Conservation (phyloP, 2,888 invertebrate species). For the Pemphredon lugubris region DNA sequence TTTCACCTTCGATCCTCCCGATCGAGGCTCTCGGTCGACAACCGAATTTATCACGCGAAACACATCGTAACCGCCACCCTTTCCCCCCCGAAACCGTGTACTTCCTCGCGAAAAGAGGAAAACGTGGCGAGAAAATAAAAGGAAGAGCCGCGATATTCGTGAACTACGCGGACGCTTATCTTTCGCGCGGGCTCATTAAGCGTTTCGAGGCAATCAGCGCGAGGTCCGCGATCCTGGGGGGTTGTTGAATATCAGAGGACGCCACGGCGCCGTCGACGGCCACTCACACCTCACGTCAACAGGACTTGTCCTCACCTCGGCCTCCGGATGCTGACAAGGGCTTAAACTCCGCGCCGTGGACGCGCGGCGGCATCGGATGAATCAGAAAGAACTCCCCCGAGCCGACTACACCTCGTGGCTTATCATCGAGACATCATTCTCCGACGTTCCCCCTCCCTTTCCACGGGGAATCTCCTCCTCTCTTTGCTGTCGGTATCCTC, state of each 20-base stretch:
- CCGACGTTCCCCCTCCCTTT: constrained; percentile 40
- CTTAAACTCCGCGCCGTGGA: constrained; percentile 29
- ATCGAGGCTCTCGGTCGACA: too few species aligned
- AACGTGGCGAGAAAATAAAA: too few species aligned
- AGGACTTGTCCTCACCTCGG: constrained; percentile 73
- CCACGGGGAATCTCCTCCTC: constrained; percentile 1
- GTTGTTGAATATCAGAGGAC: constrained; percentile 52
- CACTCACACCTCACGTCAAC: constrained; percentile 65
- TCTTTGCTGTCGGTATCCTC: constrained; percentile 2
- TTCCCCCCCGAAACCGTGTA: too few species aligned
- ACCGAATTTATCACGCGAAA: not conserved
- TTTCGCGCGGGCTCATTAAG: constrained; percentile 45
- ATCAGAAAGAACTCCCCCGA: constrained; percentile 69
- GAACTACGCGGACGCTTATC: constrained; percentile 30
- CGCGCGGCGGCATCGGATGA: constrained; percentile 53
- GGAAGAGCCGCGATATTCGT: constrained; percentile 7
- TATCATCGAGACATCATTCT: constrained; percentile 76
- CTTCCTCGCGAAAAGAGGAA: too few species aligned
- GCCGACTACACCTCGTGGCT: constrained; percentile 72
- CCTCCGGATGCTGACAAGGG: constrained; percentile 69
- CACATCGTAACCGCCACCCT: not conserved
- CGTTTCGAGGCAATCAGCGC: constrained; percentile 50
- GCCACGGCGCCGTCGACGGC: constrained; percentile 55
- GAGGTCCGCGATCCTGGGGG: constrained; percentile 39
- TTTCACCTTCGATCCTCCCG: not conserved